Evolutionary conservation across 2,888 invertebrate species (phyloP).

Genomic region (Pyrrhosoma nymphula): DNA sequence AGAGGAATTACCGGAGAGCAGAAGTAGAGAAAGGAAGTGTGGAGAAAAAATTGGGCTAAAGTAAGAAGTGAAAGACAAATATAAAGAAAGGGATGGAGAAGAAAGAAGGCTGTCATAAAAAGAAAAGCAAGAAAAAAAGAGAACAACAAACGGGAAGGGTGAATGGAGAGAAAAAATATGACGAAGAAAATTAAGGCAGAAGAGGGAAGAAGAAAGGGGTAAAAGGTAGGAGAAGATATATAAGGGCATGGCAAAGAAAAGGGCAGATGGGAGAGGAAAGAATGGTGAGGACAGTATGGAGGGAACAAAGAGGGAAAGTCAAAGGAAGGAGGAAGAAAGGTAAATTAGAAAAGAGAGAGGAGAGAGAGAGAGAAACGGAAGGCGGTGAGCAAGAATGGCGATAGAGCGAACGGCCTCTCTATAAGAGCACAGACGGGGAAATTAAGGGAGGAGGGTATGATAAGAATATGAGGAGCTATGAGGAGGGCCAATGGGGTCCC

Average conservation of each 20-base stretch:
- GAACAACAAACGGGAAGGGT: no score
- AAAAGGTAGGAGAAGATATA: not conserved
- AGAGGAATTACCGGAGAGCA: not conserved
- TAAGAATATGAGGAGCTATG: constrained; percentile 3
- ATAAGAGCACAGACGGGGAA: not conserved
- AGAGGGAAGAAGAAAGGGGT: not conserved
- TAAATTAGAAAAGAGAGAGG: not conserved
- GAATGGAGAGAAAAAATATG: no score
- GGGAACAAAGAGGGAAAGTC: not conserved
- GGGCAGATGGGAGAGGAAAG: not conserved
- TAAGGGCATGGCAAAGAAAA: not conserved
- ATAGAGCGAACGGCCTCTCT: not conserved
- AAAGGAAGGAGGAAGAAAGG: not conserved
- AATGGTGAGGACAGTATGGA: not conserved
- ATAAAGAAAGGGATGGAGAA: no score
- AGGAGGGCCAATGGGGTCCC: not conserved
- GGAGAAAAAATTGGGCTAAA: not conserved
- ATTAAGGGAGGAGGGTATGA: not conserved
- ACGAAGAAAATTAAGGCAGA: not conserved
- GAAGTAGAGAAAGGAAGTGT: not conserved
- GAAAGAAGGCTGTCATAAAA: not conserved
- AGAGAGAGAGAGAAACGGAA: not conserved
- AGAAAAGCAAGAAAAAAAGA: no score
- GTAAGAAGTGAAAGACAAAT: not conserved
- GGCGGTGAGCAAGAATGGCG: no score